Percentiles rank a stretch among this genome's conserved stretches.
Conservation (phyloP, 2,797 vertebrate genomes). For the Acomys russatus region DNA sequence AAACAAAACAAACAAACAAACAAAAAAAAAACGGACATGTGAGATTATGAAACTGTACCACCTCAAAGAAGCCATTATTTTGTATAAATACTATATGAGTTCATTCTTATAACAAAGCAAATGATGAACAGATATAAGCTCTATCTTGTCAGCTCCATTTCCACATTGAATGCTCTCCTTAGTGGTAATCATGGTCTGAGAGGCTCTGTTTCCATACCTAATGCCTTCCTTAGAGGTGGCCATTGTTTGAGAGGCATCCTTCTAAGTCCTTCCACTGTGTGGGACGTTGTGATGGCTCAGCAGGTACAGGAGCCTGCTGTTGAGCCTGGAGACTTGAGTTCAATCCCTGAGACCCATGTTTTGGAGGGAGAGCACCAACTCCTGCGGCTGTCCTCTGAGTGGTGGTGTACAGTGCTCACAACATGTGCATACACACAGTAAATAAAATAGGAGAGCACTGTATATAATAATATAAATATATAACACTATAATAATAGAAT, state of each 20-base stretch:
- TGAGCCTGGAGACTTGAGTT: background rate
- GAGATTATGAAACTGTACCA: conserved; percentile 16
- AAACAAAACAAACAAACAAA: too few species aligned
- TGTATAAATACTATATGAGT: background rate
- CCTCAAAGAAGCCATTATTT: background rate
- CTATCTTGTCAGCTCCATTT: background rate
- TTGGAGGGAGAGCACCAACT: background rate
- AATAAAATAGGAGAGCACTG: background rate
- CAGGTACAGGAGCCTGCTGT: background rate
- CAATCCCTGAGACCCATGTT: background rate
- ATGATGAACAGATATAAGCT: background rate
- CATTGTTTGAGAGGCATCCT: background rate
- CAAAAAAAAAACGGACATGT: background rate
- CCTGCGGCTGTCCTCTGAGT: background rate
- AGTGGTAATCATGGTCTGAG: background rate
- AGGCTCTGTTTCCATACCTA: background rate
- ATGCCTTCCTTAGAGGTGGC: background rate
- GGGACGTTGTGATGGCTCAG: background rate
- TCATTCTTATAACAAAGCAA: background rate
- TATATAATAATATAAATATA: background rate
- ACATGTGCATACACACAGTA: background rate
- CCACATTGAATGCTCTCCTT: background rate
- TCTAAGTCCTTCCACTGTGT: background rate
- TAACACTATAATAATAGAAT: background rate
- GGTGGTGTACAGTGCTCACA: too few species aligned